These are phyloP conservation scores for Galemys pyrenaicus DNA, from an alignment of 2,113 vertebrate species.

Conservation along the genomic window DNA sequence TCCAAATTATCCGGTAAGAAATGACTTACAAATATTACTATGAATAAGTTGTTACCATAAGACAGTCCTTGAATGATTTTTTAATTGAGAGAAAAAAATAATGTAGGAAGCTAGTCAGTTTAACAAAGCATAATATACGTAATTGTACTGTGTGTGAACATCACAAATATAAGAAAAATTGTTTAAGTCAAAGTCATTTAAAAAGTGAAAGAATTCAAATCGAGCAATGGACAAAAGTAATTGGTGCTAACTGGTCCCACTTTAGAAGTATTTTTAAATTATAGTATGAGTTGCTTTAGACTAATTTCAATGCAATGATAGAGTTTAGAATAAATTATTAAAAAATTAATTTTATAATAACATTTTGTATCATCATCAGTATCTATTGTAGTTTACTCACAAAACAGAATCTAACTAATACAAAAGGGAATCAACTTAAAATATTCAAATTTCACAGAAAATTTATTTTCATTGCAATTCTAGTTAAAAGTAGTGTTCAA, in stretches of 20 bases:
- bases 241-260: neutral
- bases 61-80: conserved; percentile 74
- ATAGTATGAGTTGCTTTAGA: neutral
- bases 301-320: neutral
- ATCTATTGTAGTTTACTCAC: neutral
- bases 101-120: conserved; percentile 52
- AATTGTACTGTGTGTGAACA: conserved; percentile 43
- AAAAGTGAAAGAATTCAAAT: neutral
- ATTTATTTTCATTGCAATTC: neutral
- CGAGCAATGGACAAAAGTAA: neutral
- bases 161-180: conserved; percentile 55
- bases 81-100: conserved; percentile 76
- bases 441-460: neutral
- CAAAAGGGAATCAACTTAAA: neutral
- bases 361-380: neutral
- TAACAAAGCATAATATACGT: conserved; percentile 59
- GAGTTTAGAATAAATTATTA: neutral
- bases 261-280: neutral
- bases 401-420: neutral
- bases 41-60: conserved; percentile 71
- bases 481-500: neutral
- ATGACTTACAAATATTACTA: conserved; percentile 74
- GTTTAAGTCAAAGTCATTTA: neutral
- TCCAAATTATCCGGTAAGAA: conserved; percentile 52
- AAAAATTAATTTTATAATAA: neutral